Conservation (phyloP, 2,797 vertebrate species). For the Buphagus erythrorhynchus region DNA sequence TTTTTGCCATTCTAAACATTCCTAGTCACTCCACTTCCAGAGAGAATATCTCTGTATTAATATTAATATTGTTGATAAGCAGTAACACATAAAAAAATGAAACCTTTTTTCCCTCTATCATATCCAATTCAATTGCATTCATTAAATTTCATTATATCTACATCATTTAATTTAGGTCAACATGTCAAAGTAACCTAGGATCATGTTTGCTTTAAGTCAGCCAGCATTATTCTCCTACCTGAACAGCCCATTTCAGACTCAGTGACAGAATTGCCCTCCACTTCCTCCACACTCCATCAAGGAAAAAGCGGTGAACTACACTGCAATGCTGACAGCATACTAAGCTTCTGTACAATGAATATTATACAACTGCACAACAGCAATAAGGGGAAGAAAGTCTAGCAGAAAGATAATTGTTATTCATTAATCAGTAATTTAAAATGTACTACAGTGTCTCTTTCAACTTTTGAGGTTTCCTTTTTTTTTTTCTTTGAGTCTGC, state of each 20-base stretch:
- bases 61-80: neutral
- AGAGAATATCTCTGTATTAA: neutral
- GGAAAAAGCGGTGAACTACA: neutral
- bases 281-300: neutral
- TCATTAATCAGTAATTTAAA: neutral
- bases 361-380: neutral
- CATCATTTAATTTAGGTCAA: conserved; percentile 77
- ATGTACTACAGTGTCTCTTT: neutral
- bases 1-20: neutral
- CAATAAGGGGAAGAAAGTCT: neutral
- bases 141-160: conserved; percentile 69
- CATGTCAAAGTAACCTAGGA: conserved; percentile 52
- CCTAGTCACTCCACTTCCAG: neutral
- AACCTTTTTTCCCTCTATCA: neutral
- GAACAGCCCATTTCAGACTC: neutral
- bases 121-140: conserved; percentile 18
- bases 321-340: neutral
- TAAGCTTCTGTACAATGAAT: neutral
- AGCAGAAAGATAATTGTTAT: neutral
- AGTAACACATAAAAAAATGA: neutral
- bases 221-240: conserved; percentile 6
- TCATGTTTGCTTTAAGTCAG: conserved; percentile 39
- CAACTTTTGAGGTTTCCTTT: neutral
- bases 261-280: neutral
- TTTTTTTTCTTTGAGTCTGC: neutral